These are phyloP conservation scores for Myrmophylax atrothorax DNA, from an alignment of 2,113 vertebrate species.

Conservation along the genomic window DNA sequence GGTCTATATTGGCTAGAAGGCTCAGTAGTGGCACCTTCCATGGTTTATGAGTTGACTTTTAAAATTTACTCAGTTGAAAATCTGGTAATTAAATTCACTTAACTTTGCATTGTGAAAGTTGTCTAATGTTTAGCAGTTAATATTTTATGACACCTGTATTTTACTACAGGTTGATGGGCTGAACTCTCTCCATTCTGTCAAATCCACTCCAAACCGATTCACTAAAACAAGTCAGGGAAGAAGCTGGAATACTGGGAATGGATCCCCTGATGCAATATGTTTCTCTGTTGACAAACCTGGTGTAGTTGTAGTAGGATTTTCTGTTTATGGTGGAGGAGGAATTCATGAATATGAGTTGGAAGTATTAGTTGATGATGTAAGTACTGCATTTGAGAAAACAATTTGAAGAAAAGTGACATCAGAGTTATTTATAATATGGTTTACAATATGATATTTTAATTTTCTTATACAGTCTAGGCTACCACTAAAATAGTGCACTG, in stretches of 20 bases:
- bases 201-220: slow-evolving; percentile 94
- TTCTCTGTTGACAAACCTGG: slow-evolving; percentile 95
- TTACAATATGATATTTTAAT: neutral
- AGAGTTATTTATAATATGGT: neutral
- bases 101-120: neutral
- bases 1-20: neutral
- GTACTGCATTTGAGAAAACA: slow-evolving; percentile 49
- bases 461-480: neutral
- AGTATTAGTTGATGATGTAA: slow-evolving; percentile 96
- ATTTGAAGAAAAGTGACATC: neutral
- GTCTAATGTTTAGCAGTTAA: neutral
- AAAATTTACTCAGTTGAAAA: neutral
- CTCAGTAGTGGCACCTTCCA: neutral
- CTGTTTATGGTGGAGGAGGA: slow-evolving; percentile 96
- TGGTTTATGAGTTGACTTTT: neutral
- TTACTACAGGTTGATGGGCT: slow-evolving; percentile 87
- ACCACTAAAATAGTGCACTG: neutral
- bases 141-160: neutral
- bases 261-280: slow-evolving; percentile 97
- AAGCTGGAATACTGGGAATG: slow-evolving; percentile 99
- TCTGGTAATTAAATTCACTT: neutral
- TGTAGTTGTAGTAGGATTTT: slow-evolving; percentile 94
- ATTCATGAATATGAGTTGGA: slow-evolving; percentile 98
- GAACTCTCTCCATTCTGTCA: slow-evolving; percentile 95
- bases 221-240: slow-evolving; percentile 98